Conservation (phyloP, 2,797 vertebrate genomes). For the Manis crassicaudata region DNA sequence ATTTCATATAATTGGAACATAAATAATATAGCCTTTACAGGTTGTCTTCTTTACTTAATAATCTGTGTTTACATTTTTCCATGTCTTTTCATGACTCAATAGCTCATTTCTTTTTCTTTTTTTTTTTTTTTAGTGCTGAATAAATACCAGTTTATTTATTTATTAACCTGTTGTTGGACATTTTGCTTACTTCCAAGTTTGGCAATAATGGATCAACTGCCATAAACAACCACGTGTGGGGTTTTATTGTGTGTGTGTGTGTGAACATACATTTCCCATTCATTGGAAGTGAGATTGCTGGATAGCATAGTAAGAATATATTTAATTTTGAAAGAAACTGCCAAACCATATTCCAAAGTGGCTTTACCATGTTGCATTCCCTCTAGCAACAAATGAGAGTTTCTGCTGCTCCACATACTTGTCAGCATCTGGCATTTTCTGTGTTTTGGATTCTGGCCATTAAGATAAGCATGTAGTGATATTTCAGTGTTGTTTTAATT, state of each 20-base stretch:
- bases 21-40: background rate
- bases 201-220: background rate
- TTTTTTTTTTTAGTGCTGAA: background rate
- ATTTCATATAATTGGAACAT: background rate
- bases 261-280: background rate
- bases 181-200: background rate
- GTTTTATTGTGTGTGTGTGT: background rate
- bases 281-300: background rate
- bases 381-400: background rate
- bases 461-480: background rate
- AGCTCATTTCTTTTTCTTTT: background rate
- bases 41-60: background rate
- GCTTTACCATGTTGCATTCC: background rate
- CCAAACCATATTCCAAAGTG: background rate
- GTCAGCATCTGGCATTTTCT: too few relatives aligned
- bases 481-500: background rate
- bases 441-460: background rate
- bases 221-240: background rate
- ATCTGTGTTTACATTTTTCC: background rate
- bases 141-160: background rate
- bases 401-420: background rate
- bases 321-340: background rate
- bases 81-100: background rate
- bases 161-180: background rate
- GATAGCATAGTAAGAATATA: background rate